phyloP scores from a whole-genome alignment of 2,797 vertebrate genomes.

The Cyclopterus lumpus region DNA sequence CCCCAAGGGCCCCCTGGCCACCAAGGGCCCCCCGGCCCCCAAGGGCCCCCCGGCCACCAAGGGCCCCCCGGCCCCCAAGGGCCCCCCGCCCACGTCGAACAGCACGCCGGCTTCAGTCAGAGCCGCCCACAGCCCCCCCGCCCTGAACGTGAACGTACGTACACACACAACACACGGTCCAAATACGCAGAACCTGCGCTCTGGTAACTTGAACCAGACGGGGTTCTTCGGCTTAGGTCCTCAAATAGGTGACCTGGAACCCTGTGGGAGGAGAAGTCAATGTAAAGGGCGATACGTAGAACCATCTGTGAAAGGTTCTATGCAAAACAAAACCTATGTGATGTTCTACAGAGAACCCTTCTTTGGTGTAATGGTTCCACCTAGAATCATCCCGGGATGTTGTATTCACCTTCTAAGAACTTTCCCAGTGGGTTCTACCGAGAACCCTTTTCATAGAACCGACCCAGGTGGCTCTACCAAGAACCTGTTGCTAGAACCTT shows the following conservation, averaged over 20 bases:
- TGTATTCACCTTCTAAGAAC: background rate
- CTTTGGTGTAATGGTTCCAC: background rate
- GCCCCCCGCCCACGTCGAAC: slow-evolving; percentile 53
- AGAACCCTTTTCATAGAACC: no score
- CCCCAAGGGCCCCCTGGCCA: slow-evolving; percentile 60
- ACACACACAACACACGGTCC: no score
- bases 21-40: slow-evolving; percentile 55
- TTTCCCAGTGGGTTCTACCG: background rate
- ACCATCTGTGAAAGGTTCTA: background rate
- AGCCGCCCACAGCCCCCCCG: slow-evolving; percentile 69
- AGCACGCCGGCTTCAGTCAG: slow-evolving; percentile 62
- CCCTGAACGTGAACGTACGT: slow-evolving; percentile 57
- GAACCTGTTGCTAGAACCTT: no score
- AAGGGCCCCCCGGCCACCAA: slow-evolving; percentile 58
- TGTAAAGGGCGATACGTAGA: background rate
- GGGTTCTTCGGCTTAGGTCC: no score
- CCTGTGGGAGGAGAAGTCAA: background rate
- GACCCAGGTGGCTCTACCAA: no score
- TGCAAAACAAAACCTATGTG: background rate
- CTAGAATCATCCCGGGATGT: background rate
- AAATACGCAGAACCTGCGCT: background rate
- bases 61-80: slow-evolving; percentile 68
- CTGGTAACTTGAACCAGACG: no score
- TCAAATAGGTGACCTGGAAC: background rate
- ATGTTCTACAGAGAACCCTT: background rate